Evolutionary conservation across 2,113 vertebrate genomes (phyloP).

Genomic region (Dendropsophus ebraccatus): DNA sequence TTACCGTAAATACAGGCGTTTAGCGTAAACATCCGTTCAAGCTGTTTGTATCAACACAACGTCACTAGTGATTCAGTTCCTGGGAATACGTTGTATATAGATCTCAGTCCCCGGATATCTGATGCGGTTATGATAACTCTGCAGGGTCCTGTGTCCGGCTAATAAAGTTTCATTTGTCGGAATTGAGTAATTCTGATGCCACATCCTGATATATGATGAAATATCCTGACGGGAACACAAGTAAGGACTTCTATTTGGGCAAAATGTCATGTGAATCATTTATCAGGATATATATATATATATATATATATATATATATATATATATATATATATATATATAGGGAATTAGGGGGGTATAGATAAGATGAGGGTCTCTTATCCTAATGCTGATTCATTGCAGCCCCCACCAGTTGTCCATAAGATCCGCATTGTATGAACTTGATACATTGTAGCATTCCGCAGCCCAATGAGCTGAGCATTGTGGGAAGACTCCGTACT

Average conservation of each 20-base stretch:
- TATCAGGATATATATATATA: neutral
- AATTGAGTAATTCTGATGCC: neutral
- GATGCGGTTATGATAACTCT: neutral
- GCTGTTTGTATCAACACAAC: slow-evolving; percentile 22
- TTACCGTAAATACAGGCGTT: slow-evolving; percentile 10
- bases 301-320: too few species aligned
- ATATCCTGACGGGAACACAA: neutral
- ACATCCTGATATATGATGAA: slow-evolving; percentile 5
- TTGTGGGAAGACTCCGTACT: neutral
- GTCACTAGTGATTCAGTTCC: neutral
- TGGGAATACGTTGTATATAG: neutral
- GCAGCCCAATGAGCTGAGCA: neutral
- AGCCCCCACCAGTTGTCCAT: too few species aligned
- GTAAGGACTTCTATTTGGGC: neutral
- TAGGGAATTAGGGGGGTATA: too few species aligned
- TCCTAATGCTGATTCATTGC: too few species aligned
- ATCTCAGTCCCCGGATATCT: neutral
- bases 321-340: too few species aligned
- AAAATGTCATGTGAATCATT: neutral
- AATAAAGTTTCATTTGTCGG: neutral
- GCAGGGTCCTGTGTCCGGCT: neutral
- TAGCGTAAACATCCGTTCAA: slow-evolving; percentile 46
- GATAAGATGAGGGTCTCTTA: too few species aligned
- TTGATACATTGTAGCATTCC: too few species aligned
- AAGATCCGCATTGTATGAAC: too few species aligned